Evolutionary conservation across 2,113 vertebrate genomes (phyloP).

Genomic region (Gobio gobio): DNA sequence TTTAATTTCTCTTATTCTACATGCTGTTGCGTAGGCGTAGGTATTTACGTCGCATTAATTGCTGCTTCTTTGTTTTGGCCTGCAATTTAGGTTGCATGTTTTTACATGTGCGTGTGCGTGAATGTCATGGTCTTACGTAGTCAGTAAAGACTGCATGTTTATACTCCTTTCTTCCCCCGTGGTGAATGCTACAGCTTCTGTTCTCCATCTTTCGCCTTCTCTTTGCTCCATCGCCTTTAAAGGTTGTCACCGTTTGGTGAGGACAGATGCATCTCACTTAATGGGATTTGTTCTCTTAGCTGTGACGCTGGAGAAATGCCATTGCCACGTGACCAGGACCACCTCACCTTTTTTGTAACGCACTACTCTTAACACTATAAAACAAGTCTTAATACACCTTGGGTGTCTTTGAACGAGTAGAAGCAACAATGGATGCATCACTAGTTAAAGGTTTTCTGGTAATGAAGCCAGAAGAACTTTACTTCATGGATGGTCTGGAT

Average conservation of each 20-base stretch:
- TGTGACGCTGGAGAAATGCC: conserved; percentile 51
- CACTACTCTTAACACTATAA: background rate
- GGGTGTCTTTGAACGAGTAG: background rate
- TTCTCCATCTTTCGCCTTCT: conserved; percentile 65
- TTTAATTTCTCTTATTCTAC: background rate
- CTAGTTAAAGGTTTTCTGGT: conserved; percentile 10
- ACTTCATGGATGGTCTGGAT: background rate
- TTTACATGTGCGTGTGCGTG: conserved; percentile 25
- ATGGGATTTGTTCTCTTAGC: conserved; percentile 46
- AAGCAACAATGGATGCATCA: conserved; percentile 13
- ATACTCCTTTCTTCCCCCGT: conserved; percentile 61
- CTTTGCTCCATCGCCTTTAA: conserved; percentile 73
- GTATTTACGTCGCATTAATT: background rate
- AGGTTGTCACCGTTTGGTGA: conserved; percentile 65
- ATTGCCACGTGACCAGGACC: conserved; percentile 1
- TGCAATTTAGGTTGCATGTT: conserved; percentile 24
- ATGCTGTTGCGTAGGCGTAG: background rate
- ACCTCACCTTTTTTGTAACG: background rate
- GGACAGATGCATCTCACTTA: conserved; percentile 45
- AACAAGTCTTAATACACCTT: background rate
- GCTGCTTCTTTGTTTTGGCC: conserved; percentile 5
- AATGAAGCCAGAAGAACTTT: background rate
- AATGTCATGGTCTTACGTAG: conserved; percentile 48
- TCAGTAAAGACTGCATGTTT: conserved; percentile 68
- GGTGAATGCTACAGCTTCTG: conserved; percentile 72